Base-by-base conservation (phyloP, 2,797 vertebrate species). In the Hyperoplus immaculatus region DNA sequence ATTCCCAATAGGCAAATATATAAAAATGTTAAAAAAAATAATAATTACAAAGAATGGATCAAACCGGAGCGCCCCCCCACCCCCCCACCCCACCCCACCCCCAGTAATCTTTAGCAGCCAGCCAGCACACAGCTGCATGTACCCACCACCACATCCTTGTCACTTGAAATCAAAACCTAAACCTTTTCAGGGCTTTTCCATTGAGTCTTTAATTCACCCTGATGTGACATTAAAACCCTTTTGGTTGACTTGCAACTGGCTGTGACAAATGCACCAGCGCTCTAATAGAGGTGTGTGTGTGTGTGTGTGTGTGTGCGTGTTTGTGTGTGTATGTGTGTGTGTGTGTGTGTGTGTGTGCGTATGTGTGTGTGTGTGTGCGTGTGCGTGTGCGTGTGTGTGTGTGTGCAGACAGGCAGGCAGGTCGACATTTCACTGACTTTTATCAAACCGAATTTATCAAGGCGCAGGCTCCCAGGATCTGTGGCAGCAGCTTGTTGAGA, bases 401-500 rank as follows among this genome's bases (percentile, higher is more conserved):
- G 29, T 29, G 29, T 29, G 29, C 29, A 29, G 29, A 29, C 29
- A 29, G 29, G 29, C 89, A 94, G 94, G 95, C 93, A 94, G 94
- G 91, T 91, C 91, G 94, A 91, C 94, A 93, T 95, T 93, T 94
- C 89, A 76, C 80, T 93, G 93, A 93, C 94, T 94, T 94, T 93
- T 95, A 94, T 94, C 93, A 94, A 93, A 91, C 89, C 72, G 89
- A 91, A 95, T 94, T 94, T 93, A 95, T 95, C 93, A 93, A 83
- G 29, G 29, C 83, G 86, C 89, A 49, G 88, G 83, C 90, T 92
- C 88, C 88, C 90, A 79, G 91, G 93, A 93, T 94, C 90, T 91
- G 92, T 89, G 90, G 89, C 92, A 93, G 93, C 89, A 88, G 92
- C 93, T 91, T 93, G 94, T 95, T 94, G 91, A 87, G 93, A 90